A percentile compares a stretch with the other conserved stretches of the same genome.
Evolutionary conservation across 2,888 invertebrate genomes (phyloP).

Genomic region (Drosophila mulleri): DNA sequence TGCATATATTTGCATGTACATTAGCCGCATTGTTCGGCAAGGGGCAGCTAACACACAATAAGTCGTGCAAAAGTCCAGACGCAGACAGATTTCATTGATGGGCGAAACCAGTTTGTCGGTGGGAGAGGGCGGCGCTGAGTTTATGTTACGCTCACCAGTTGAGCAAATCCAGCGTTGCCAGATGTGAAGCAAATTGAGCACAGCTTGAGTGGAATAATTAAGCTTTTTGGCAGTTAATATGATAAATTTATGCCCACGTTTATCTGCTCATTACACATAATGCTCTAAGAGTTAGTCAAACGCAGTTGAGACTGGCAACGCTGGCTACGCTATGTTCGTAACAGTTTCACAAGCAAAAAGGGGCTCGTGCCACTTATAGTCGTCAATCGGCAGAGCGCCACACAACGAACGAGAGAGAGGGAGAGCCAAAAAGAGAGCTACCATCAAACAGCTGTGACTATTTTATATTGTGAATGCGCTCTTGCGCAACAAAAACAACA

Average conservation of each 20-base stretch:
- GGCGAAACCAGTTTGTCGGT: conserved; percentile 43
- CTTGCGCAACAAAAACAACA: conserved; percentile 76
- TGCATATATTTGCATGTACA: conserved; percentile 29
- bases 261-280: conserved; percentile 7
- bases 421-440: conserved; percentile 45
- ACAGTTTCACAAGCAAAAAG: conserved; percentile 84
- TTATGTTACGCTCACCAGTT: conserved; percentile 40
- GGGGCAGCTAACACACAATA: conserved; percentile 30
- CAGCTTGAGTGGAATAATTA: not conserved
- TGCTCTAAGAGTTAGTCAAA: conserved; percentile 17
- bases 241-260: conserved; percentile 3
- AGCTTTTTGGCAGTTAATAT: not conserved
- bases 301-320: conserved; percentile 59
- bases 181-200: conserved; percentile 11
- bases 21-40: conserved; percentile 40
- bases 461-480: conserved; percentile 51
- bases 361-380: conserved; percentile 89
- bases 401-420: conserved; percentile 50
- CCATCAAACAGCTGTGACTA: conserved; percentile 72
- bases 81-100: conserved; percentile 56
- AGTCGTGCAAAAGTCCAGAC: conserved; percentile 36
- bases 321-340: conserved; percentile 37
- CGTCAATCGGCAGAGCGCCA: conserved; percentile 87
- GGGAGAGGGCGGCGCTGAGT: not conserved
- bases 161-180: conserved; percentile 41